Conservation (phyloP, 53 echinoderm and acorn worm species). For the Glandiceps talaboti region DNA sequence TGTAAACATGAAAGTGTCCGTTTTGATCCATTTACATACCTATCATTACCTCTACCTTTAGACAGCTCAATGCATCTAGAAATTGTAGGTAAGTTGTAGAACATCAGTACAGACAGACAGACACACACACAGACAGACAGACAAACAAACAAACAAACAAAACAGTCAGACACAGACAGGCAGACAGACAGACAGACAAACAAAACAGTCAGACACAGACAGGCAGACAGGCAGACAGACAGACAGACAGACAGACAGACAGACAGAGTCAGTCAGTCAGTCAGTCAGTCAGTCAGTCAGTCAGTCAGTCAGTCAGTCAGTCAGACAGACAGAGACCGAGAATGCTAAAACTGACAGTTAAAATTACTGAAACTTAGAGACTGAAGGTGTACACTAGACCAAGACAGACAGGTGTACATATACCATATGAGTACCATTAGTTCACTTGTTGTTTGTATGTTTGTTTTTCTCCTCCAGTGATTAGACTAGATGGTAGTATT, state of each 20-base stretch:
- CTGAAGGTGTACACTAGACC: no score
- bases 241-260: neutral
- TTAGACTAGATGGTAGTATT: slow-evolving; percentile 75
- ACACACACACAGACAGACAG: neutral
- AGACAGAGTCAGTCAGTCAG: neutral
- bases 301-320: no score
- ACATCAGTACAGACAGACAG: neutral
- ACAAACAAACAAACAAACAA: no score
- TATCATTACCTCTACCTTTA: slow-evolving; percentile 92
- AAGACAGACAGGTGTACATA: no score
- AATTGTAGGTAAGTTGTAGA: slow-evolving; percentile 66
- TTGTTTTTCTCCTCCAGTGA: no score
- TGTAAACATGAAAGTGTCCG: slow-evolving; percentile 90
- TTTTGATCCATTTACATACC: slow-evolving; percentile 98
- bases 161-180: neutral
- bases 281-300: no score
- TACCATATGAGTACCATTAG: no score
- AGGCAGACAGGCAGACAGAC: neutral
- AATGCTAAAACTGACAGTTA: no score
- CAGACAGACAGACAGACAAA: neutral
- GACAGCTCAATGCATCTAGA: slow-evolving; percentile 99
- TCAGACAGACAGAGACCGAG: no score
- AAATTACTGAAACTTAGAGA: no score
- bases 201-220: neutral
- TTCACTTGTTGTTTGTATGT: no score